Evolutionary conservation across 2,888 invertebrate species (phyloP), one percentile per base, ranked within the genome.

Genomic region (Eueremaeus valkanovi): DNA sequence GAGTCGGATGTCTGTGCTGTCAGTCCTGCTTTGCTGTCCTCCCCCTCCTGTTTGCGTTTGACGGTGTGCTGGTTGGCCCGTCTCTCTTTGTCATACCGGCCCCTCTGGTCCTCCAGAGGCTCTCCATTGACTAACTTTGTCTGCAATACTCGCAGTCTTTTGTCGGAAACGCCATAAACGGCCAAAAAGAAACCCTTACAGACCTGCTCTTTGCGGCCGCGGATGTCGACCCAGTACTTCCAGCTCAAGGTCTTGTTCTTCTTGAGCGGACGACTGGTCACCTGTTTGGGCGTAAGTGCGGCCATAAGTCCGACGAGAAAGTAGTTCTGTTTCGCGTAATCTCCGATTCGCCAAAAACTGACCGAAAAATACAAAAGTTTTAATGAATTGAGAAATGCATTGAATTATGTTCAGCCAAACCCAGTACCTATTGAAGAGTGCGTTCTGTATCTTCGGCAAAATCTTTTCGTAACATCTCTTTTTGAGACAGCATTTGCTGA

Each of bases 271-370:
- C 45, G 21, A 70, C 45, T 45, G 0, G 70, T 70, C 45, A 45
- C 45, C 27, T 70, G 70, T 27, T 40, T 27, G n/a, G 70, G 70
- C 16, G 70, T 36, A 21, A 45, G 42, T 27, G 70, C 70, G 27
- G 70, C 70, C 70, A 70, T 70, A 1, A 70, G 45, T 3, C 70
- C 70, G 13, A 70, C 70, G 18, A 70, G 36, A 27, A 42, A 70
- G 70, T 70, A 70, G 36, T 70, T 70, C 16, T 70, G 70, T 45
- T 70, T 70, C 27, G 70, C 70, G 70, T 70, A 70, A 29, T 70
- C 70, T 36, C 70, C 70, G 27, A 70, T 70, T 70, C 45, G 24
- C 70, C 70, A 70, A 70, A 70, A 70, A 18, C 70, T 70, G n/a
- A 13, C n/a, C 13, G 3, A 68, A 68, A 40, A 42, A 36, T 11